Percentiles rank a stretch among this genome's conserved stretches.
Evolutionary conservation across 2,113 vertebrate species (phyloP).

Genomic region (Cynopterus brachyotis): DNA sequence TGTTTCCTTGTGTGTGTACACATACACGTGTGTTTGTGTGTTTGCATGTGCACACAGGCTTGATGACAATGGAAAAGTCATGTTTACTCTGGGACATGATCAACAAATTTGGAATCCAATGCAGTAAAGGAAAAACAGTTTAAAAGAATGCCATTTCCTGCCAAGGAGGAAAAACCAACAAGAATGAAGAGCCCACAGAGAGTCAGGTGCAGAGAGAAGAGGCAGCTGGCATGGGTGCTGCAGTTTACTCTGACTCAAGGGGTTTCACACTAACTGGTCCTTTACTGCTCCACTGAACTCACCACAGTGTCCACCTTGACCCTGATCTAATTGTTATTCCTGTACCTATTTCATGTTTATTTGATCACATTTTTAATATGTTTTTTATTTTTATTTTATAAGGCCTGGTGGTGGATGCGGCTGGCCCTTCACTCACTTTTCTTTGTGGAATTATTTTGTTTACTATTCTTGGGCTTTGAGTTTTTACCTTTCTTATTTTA

Average conservation of each 20-base stretch:
- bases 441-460: background rate
- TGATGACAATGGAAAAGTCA: background rate
- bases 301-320: rapidly evolving
- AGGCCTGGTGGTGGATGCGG: no score
- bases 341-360: background rate
- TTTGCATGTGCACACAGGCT: background rate
- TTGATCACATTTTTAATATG: background rate
- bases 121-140: no score
- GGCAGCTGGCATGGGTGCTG: rapidly evolving
- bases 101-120: background rate
- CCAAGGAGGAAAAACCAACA: no score
- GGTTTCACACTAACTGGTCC: rapidly evolving
- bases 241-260: background rate
- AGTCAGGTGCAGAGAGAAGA: background rate
- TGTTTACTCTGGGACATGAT: background rate
- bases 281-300: background rate
- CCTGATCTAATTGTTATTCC: no score
- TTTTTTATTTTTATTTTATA: background rate
- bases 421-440: background rate
- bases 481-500: background rate
- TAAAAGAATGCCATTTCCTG: no score
- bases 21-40: background rate
- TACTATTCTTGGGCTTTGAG: background rate
- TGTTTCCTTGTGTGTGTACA: background rate
- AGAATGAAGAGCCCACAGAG: background rate